Percentiles rank a stretch among this genome's conserved stretches.
Conservation (phyloP, 2,888 invertebrate genomes). For the Mimas tiliae region DNA sequence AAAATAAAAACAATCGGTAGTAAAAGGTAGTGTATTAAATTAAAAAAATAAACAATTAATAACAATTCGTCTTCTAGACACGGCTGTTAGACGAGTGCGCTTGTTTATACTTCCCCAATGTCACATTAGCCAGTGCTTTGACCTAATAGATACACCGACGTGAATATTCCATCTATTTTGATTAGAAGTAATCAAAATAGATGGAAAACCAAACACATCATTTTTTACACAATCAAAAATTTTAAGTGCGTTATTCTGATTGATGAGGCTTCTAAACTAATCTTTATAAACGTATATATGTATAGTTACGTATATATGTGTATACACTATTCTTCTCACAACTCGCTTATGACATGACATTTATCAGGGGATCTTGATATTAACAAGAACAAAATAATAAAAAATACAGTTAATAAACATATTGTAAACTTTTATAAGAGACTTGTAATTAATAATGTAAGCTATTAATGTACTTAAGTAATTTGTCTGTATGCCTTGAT, state of each 20-base stretch:
- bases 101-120: conserved; percentile 54
- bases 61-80: conserved; percentile 45
- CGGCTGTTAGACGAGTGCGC: conserved; percentile 37
- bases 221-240: not conserved
- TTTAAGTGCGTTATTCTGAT: too few relatives aligned
- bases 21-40: not conserved
- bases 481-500: too few relatives aligned
- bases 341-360: too few relatives aligned
- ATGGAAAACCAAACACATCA: too few relatives aligned
- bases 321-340: too few relatives aligned
- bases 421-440: too few relatives aligned
- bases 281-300: not conserved
- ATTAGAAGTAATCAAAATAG: not conserved
- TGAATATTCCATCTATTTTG: conserved; percentile 6
- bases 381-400: too few relatives aligned
- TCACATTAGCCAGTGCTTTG: conserved; percentile 54
- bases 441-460: too few relatives aligned
- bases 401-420: too few relatives aligned
- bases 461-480: too few relatives aligned
- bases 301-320: too few relatives aligned
- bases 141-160: conserved; percentile 31
- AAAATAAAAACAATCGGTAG: not conserved
- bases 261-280: not conserved
- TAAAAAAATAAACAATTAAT: conserved; percentile 1
- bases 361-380: too few relatives aligned